Evolutionary conservation across 2,888 invertebrate genomes (phyloP), one percentile per base, ranked within the genome.

Genomic region (Blastobasis lacticolella): DNA sequence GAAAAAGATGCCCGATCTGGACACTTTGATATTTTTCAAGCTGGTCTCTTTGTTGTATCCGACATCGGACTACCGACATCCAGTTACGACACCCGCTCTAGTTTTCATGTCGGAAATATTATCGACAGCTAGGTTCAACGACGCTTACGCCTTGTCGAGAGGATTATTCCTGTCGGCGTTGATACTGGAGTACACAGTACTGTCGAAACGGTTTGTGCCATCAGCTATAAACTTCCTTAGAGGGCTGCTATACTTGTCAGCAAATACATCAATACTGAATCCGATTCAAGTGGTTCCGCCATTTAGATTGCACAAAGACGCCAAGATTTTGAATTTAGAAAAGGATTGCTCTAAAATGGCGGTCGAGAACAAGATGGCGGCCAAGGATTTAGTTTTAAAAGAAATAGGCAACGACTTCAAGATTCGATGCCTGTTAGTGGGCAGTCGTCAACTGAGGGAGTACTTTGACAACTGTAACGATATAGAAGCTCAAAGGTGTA

Each of bases 1-100:
- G 1, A 93, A 90, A 65, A 78, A 62, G 51, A 91, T 91, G 67
- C 95, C 95, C 0, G 85, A 89, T 50, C 71, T 94, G 47, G 92
- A 94, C 61, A 92, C 92, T 67, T 74, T 97, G 43, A 82, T 97
- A 58, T 92, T 95, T 69, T 92, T 98, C 55, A 97, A 97, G 82
- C 69, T 96, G 57, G 90, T 96, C 4, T 92, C 94, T 6, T 78
- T 94, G 45, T 73, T 98, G 50, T 98, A 95, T 79, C 94, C 97
- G 0, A 93, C 97, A 0, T 97, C 97, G 0, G 98, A 98, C 81
- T 96, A 94, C 73, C 90, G 93, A 44, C 98, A 98, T 89, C 93
- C 93, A 0, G 91, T 98, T 4, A 94, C 94, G n/a, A 95, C 95
- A 9, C 97, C 97, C n/a, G 88, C 90, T 62, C 87, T 95, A 61